Evolutionary conservation across 1,140 invertebrate species (phyloP).

Genomic region (Monomorium pharaonis): DNA sequence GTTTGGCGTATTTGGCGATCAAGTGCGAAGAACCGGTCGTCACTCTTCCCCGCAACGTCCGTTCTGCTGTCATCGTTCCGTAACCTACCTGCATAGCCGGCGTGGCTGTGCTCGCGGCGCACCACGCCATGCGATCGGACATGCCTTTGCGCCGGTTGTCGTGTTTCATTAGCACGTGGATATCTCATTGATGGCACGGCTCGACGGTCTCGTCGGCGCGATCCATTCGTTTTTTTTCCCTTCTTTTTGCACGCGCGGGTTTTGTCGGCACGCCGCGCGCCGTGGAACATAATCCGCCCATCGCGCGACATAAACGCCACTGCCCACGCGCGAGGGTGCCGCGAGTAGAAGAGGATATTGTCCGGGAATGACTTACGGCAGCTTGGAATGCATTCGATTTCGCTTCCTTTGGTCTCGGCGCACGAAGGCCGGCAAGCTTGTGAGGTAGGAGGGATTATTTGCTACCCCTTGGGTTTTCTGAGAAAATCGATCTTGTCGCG

Average conservation of each 20-base stretch:
- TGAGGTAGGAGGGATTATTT: not conserved
- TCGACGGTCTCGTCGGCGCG: constrained; percentile 42
- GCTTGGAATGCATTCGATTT: constrained; percentile 35
- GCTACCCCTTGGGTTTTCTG: not conserved
- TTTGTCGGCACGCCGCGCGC: constrained; percentile 45
- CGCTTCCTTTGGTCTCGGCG: not conserved
- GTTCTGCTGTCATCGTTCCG: constrained; percentile 57
- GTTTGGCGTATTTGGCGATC: constrained; percentile 19
- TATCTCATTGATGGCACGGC: constrained; percentile 63
- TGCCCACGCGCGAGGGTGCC: constrained; percentile 50
- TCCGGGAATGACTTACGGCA: constrained; percentile 13
- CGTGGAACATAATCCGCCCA: constrained; percentile 45
- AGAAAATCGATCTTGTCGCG: not conserved
- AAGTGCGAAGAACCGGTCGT: constrained; percentile 60
- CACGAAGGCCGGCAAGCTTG: not conserved
- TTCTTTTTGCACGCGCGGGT: constrained; percentile 16
- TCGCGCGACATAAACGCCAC: constrained; percentile 34
- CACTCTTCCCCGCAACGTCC: constrained; percentile 42
- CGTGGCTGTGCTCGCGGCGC: constrained; percentile 40
- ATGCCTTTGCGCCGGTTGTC: constrained; percentile 69
- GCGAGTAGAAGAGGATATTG: constrained; percentile 42
- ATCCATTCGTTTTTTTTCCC: constrained; percentile 69
- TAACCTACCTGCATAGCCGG: constrained; percentile 55
- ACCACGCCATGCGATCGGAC: constrained; percentile 63
- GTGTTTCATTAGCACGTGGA: constrained; percentile 75